Evolutionary conservation across 1,140 invertebrate species (phyloP).

Genomic region (Leptinotarsa texana): DNA sequence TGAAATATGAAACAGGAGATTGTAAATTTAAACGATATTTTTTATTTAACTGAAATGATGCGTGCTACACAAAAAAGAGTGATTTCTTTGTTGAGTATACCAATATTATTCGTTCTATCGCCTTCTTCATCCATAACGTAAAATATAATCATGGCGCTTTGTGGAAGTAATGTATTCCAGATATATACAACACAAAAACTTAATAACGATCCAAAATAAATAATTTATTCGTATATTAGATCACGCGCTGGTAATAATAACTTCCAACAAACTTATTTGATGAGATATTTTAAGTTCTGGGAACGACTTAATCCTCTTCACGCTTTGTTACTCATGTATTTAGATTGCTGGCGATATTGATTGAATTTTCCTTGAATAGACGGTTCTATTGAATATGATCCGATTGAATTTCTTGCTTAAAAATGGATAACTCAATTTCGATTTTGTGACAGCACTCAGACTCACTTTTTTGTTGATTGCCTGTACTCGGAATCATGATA

Average conservation of each 20-base stretch:
- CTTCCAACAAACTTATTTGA: slow-evolving; percentile 17
- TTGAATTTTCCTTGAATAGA: slow-evolving; percentile 11
- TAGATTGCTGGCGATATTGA: background rate
- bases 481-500: too few species aligned
- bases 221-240: slow-evolving; percentile 23
- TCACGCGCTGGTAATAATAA: slow-evolving; percentile 19
- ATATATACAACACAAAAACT: slow-evolving; percentile 19
- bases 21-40: slow-evolving; percentile 20
- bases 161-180: slow-evolving; percentile 10
- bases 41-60: background rate
- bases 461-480: background rate
- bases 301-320: slow-evolving; percentile 20
- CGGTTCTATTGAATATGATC: background rate
- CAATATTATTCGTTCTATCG: slow-evolving; percentile 11
- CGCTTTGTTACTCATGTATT: slow-evolving; percentile 16
- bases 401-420: background rate
- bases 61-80: slow-evolving; percentile 2
- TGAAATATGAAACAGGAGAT: slow-evolving; percentile 19
- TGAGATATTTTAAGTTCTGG: slow-evolving; percentile 21
- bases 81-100: slow-evolving; percentile 18
- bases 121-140: slow-evolving; percentile 16
- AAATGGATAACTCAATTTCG: background rate
- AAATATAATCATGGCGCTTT: slow-evolving; percentile 14
- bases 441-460: background rate
- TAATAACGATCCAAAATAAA: slow-evolving; percentile 13